Evolutionary conservation across 2,797 vertebrate genomes (phyloP), one percentile per base, ranked within the genome.

Genomic region (Numenius phaeopus): DNA sequence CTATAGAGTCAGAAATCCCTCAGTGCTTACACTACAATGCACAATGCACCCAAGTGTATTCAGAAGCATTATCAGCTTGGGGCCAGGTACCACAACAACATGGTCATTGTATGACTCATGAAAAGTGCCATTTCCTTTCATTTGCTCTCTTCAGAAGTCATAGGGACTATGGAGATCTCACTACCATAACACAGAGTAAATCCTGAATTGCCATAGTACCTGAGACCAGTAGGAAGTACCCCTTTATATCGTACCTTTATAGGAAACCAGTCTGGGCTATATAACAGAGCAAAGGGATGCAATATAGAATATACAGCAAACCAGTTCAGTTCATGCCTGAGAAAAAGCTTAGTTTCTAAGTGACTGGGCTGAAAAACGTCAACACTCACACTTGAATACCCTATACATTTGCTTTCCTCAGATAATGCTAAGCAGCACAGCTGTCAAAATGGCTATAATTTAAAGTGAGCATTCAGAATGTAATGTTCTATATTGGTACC

Each of bases 401-500:
- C 85, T 95, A 92, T 88, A 92, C 11, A 34, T 96, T 96, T 97
- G 93, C 64, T 96, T 97, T 96, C 91, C 85, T 97, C 95, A 54
- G 96, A 97, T 95, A 98, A 96, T 86, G 78, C 65, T 87, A 92
- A 97, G 94, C 90, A 97, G 77, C 84, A 96, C 87, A 97, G 97
- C 95, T 97, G 96, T 97, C 96, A 97, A 97, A 97, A 97, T 86
- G 66, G 94, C 96, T 98, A 92, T 96, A 96, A 98, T 97, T 98
- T 98, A 97, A 97, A 96, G 90, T 96, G 93, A 94, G 89, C 30
- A 49, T 91, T 98, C 94, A 88, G 96, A 97, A 97, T 90, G 79
- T 78, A 95, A 90, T 94, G 95, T 97, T 98, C 95, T 96, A 77
- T 95, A 97, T 93, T 71, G 47, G 78, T 86, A 91, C 78, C 55